A percentile compares a stretch with the other conserved stretches of the same genome.
Evolutionary conservation across 2,113 vertebrate species (phyloP).

Genomic region (Sardina pilchardus): DNA sequence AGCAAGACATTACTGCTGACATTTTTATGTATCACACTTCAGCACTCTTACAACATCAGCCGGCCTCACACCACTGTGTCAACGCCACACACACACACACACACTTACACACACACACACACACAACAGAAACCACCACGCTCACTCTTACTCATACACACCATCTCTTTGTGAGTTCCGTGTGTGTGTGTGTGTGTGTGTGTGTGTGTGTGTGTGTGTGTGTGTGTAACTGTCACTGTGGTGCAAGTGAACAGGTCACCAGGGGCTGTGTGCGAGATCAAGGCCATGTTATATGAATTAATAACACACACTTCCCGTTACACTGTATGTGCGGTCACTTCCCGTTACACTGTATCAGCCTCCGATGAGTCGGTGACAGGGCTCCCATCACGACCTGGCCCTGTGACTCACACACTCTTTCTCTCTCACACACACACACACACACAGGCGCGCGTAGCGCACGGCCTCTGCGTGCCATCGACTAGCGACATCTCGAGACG

Average conservation of each 20-base stretch:
- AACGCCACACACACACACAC: no score
- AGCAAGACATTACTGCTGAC: no score
- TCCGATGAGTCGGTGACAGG: background rate
- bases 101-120: no score
- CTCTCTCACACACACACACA: background rate
- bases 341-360: slow-evolving; percentile 5
- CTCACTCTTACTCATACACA: no score
- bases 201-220: background rate
- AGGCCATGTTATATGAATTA: slow-evolving; percentile 28
- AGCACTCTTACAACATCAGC: no score
- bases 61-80: no score
- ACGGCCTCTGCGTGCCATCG: no score
- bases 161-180: no score
- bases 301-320: slow-evolving; percentile 17
- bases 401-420: background rate
- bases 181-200: background rate
- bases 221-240: background rate
- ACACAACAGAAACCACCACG: no score
- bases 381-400: background rate
- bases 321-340: background rate
- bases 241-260: background rate
- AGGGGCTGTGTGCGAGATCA: slow-evolving; percentile 27
- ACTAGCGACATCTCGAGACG: no score
- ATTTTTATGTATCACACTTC: no score
- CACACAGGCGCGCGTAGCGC: background rate